Evolutionary conservation across 2,888 invertebrate species (phyloP), one percentile per base, ranked within the genome.

Genomic region (Cryptocheilus praepositus): DNA sequence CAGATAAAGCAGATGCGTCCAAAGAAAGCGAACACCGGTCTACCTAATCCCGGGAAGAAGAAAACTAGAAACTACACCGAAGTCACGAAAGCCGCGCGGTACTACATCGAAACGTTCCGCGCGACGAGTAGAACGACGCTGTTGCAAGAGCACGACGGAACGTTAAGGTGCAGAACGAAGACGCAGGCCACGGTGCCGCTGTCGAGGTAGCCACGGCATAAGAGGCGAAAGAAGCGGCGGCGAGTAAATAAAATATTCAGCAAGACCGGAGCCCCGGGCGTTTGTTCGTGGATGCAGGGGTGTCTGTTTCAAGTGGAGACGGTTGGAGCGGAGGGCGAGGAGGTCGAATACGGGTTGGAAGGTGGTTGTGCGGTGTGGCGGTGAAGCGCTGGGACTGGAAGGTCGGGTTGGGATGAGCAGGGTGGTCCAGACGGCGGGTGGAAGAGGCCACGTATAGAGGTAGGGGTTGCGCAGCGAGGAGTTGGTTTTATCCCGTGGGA

Each of bases 201-300:
- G 56, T 13, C 18, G 18, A 49, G 49, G 49, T 43, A 28, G 21
- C 56, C 43, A 19, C 19, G 19, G 43, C 11, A 56, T 36, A 56
- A 19, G 19, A 56, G 43, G 43, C 36, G 36, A 36, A 36, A 49
- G 49, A 18, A 49, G 16, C 49, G 18, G 18, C 71, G 74, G 73
- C 66, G 74, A 81, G 81, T 82, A 81, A 85, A 85, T 86, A 83
- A 86, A 86, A 85, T 85, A 86, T 86, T 86, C 81, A 84, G 74
- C 77, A 76, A 79, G 73, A 75, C 66, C 64, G 59, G 70, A 75
- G 79, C 80, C 74, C 68, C 74, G 73, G 78, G 82, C 80, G 83
- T 83, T 85, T 80, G 83, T 83, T 81, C 81, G 77, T 69, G 65
- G 78, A 74, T 72, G 74, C 78, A 66, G 68, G 68, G 78, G 76